Percentiles rank a stretch among this genome's conserved stretches.
phyloP scores from a whole-genome alignment of 2,797 vertebrate species.

The Sparus aurata region DNA sequence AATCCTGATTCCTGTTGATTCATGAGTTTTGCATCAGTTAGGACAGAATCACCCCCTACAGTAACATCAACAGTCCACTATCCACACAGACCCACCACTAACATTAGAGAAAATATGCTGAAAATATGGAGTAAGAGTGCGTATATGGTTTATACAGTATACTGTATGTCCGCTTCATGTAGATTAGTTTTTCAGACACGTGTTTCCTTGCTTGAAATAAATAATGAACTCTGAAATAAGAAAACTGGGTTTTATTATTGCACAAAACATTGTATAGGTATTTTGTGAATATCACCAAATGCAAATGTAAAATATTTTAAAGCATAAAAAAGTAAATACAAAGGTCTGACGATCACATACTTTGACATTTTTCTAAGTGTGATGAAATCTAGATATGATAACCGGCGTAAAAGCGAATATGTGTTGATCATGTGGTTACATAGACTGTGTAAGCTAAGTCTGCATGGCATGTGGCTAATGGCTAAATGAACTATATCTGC shows the following conservation, averaged over 20 bases:
- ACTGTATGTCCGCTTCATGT: background rate
- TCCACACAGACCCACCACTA: background rate
- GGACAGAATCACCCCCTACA: background rate
- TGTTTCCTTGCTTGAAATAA: background rate
- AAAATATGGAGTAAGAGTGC: background rate
- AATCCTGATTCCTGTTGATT: background rate
- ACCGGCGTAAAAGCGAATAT: background rate
- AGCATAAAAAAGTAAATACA: background rate
- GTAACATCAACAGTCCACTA: background rate
- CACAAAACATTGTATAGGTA: background rate
- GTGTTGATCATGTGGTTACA: background rate
- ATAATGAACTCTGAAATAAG: background rate
- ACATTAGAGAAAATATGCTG: background rate
- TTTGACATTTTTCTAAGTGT: background rate
- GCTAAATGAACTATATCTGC: too few species aligned
- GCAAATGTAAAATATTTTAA: background rate
- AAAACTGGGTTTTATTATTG: conserved; percentile 15
- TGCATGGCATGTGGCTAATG: too few species aligned
- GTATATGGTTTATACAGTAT: too few species aligned
- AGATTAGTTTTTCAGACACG: background rate
- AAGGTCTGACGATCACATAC: background rate
- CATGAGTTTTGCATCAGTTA: background rate
- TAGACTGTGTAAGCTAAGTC: background rate
- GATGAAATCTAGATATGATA: background rate
- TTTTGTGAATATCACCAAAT: conserved; percentile 5